Evolutionary conservation across 2,888 invertebrate species (phyloP), one percentile per base, ranked within the genome.

Genomic region (Yponomeuta plumbellus): DNA sequence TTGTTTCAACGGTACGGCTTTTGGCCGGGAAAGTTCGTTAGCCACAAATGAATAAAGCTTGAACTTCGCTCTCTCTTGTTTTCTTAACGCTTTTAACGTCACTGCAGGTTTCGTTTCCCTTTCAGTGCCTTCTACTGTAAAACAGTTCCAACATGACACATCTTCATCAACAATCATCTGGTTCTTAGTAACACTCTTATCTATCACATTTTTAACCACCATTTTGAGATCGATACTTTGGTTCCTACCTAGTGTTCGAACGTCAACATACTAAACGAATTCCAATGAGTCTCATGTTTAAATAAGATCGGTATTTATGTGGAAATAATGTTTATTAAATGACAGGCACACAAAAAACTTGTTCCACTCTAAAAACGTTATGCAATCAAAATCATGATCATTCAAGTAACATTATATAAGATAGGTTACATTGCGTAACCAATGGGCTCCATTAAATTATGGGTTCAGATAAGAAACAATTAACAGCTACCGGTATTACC

Each of bases 131-230:
- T 81, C 80, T 10, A 74, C 72, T 39, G 75, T 74, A 66, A 88
- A 81, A 77, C 89, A 89, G 75, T 87, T 87, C 86, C 87, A 88
- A 70, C 89, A 88, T 59, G 83, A 81, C 67, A 80, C 74, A 66
- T 84, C 85, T 57, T 76, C 73, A 11, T 23, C 58, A 20, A 1
- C 11, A 21, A 26, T 5, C 34, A 17, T 13, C 26, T 26, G 4
- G 11, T 17, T 26, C 26, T 22, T 26, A 17, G 11, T 34, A 61
- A 23, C 17, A 17, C 34, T 61, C 10, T 17, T 34, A 34, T 26
- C 61, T 23, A 52, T 17, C 44, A 22, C 23, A 26, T 26, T 61
- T 17, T 61, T 13, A 13, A 22, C 22, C 61, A 34, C 61, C 61
- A 61, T 61, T 13, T 61, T 34, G 26, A 22, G 2, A 58, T 11